A percentile compares a stretch with the other conserved stretches of the same genome.
phyloP scores from a whole-genome alignment of 2,888 invertebrate species.

The Smittia aterrima region DNA sequence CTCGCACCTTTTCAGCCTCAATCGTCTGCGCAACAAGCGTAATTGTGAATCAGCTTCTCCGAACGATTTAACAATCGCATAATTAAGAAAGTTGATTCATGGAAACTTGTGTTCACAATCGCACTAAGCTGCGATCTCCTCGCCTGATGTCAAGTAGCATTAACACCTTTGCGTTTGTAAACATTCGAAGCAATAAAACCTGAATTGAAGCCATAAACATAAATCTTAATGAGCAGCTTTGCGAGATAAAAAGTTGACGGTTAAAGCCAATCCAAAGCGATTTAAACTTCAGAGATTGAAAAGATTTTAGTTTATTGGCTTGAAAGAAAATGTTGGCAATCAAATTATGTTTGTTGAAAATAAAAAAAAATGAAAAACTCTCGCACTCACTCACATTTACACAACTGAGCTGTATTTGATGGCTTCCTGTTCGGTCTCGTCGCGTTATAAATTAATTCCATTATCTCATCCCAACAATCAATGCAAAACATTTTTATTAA shows the following conservation, averaged over 20 bases:
- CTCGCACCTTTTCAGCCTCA: no score
- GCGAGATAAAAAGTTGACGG: neutral
- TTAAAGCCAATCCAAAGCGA: neutral
- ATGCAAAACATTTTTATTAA: constrained; percentile 11
- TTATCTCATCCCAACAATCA: neutral
- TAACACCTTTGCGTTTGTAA: constrained; percentile 11
- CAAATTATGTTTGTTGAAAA: constrained; percentile 5
- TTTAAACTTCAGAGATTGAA: neutral
- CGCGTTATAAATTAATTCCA: neutral
- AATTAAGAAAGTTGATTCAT: neutral
- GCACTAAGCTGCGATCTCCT: neutral
- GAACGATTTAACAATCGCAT: neutral
- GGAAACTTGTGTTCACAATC: neutral
- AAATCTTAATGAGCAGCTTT: constrained; percentile 7
- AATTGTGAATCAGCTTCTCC: neutral
- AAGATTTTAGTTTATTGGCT: neutral
- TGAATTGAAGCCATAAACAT: constrained; percentile 11
- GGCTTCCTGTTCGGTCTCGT: neutral
- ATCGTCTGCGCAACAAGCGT: no score
- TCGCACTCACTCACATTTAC: neutral
- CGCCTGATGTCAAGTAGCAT: neutral
- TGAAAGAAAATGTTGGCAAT: neutral
- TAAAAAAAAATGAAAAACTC: no score
- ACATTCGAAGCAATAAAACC: neutral
- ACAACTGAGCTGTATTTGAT: neutral